phyloP scores from a whole-genome alignment of 1,140 invertebrate species.

The Pseudomyrmex concolor region DNA sequence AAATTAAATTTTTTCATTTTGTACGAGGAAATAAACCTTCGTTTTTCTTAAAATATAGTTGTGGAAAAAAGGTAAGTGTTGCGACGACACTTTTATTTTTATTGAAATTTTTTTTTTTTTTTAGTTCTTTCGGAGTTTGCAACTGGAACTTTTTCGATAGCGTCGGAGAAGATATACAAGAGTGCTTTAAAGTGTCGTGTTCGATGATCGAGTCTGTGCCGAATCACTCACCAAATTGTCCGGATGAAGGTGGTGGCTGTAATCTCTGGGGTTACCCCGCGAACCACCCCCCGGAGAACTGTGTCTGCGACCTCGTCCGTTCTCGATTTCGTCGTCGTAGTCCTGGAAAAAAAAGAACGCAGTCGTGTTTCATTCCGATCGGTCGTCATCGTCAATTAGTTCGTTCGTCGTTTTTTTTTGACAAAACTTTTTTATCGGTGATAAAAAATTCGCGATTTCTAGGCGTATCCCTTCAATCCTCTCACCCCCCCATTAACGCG shows the following conservation, averaged over 20 bases:
- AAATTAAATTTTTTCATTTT: no score
- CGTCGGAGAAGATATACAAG: constrained; percentile 11
- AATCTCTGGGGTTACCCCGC: constrained; percentile 81
- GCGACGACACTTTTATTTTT: no score
- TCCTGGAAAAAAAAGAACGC: constrained; percentile 78
- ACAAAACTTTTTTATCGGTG: constrained; percentile 5
- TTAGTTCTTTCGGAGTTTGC: background rate
- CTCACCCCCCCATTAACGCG: background rate
- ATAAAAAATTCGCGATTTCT: constrained; percentile 37
- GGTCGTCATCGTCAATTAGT: constrained; percentile 4
- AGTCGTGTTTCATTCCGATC: constrained; percentile 28
- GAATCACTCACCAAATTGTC: constrained; percentile 83
- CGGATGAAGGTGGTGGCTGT: constrained; percentile 81
- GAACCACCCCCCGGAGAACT: constrained; percentile 82
- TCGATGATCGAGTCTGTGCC: constrained; percentile 42
- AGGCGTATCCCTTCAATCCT: constrained; percentile 43
- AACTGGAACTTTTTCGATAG: constrained; percentile 29
- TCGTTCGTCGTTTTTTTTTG: constrained; percentile 6
- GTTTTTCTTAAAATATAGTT: no score
- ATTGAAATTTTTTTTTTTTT: background rate
- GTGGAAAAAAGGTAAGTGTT: no score
- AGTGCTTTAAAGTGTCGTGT: constrained; percentile 26
- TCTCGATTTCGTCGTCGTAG: constrained; percentile 83
- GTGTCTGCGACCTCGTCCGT: constrained; percentile 81
- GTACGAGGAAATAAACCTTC: no score